phyloP scores from a whole-genome alignment of 2,113 vertebrate species.

The Telmatochromis sp. region DNA sequence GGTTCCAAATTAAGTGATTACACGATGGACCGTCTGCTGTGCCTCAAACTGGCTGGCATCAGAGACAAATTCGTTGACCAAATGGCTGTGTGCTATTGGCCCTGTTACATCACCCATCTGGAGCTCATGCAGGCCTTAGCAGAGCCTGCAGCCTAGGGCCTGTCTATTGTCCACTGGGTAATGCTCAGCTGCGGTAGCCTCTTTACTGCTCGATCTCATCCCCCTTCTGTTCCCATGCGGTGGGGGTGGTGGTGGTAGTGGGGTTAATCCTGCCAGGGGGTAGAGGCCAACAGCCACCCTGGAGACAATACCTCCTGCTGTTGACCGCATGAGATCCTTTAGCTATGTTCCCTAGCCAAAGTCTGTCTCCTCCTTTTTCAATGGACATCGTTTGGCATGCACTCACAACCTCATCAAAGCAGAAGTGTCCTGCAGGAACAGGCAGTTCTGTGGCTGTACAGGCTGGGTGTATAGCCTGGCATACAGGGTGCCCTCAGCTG shows the following conservation, averaged over 20 bases:
- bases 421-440: constrained; percentile 31
- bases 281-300: constrained; percentile 46
- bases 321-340: constrained; percentile 43
- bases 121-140: constrained; percentile 32
- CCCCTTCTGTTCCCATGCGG: constrained; percentile 16
- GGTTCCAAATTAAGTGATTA: constrained; percentile 64
- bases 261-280: constrained; percentile 43
- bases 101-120: constrained; percentile 63
- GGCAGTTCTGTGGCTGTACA: background rate
- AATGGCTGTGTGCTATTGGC: constrained; percentile 52
- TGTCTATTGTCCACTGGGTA: constrained; percentile 5
- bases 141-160: background rate
- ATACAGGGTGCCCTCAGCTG: constrained; percentile 38
- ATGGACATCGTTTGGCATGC: constrained; percentile 15
- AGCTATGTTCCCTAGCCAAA: constrained; percentile 20
- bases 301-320: constrained; percentile 54
- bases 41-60: constrained; percentile 57
- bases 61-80: constrained; percentile 57
- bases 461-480: background rate
- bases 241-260: background rate
- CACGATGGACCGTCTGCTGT: constrained; percentile 55
- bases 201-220: constrained; percentile 19
- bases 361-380: background rate
- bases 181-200: constrained; percentile 55
- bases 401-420: background rate